phyloP scores from a whole-genome alignment of 2,113 vertebrate genomes.

The Mobula hypostoma region DNA sequence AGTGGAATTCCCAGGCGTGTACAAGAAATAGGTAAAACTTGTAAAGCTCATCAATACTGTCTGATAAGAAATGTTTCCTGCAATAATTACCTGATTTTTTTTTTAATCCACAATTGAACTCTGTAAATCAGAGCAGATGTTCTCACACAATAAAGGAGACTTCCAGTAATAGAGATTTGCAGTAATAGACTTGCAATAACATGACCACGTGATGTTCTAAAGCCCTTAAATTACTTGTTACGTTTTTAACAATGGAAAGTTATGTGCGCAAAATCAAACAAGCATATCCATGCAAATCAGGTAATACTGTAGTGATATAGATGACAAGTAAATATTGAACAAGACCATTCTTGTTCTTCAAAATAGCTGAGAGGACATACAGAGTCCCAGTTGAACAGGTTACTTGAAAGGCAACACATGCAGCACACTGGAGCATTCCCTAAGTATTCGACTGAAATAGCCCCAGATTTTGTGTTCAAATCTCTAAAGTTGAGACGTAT shows the following conservation, averaged over 20 bases:
- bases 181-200: no score
- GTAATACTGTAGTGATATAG: neutral
- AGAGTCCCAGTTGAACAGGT: no score
- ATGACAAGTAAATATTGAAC: neutral
- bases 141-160: no score
- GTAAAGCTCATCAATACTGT: neutral
- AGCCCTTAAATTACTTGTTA: neutral
- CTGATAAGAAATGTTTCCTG: neutral
- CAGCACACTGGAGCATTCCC: neutral
- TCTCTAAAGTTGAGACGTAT: neutral
- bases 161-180: neutral
- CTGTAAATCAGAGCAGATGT: neutral
- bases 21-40: slow-evolving; percentile 76
- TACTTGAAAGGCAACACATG: no score
- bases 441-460: neutral
- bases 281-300: neutral
- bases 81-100: no score
- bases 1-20: slow-evolving; percentile 87
- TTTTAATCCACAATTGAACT: no score
- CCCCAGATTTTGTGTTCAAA: neutral
- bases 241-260: neutral
- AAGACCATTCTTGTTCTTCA: neutral
- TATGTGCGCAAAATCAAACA: neutral
- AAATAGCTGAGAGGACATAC: neutral
- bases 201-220: neutral